Evolutionary conservation across 2,888 invertebrate species (phyloP).

Genomic region (Calliphora vomitoria): DNA sequence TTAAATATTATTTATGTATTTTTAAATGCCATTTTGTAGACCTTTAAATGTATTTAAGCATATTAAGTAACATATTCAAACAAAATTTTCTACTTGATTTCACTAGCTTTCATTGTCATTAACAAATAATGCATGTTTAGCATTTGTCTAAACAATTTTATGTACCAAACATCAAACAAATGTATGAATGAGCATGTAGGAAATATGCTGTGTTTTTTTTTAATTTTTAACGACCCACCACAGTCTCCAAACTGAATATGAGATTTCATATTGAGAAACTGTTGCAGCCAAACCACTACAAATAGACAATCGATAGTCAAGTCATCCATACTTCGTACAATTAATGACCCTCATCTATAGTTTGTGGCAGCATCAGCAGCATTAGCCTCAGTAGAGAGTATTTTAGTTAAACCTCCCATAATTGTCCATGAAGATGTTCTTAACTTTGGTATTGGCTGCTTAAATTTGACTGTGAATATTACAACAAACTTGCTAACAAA

Average conservation of each 20-base stretch:
- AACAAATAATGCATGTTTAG: conserved; percentile 34
- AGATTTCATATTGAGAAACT: conserved; percentile 33
- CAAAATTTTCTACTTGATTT: conserved; percentile 41
- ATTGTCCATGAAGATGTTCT: conserved; percentile 53
- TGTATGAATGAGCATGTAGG: conserved; percentile 34
- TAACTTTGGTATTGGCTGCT: conserved; percentile 9
- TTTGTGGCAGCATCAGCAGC: conserved; percentile 48
- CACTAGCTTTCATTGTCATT: conserved; percentile 50
- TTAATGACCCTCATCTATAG: conserved; percentile 65
- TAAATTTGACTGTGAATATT: conserved; percentile 32
- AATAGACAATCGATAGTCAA: conserved; percentile 56
- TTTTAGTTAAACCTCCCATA: neutral
- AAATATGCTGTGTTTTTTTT: neutral
- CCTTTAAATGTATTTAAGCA: neutral
- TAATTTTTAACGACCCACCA: conserved; percentile 59
- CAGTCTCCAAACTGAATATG: conserved; percentile 34
- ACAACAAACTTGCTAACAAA: conserved; percentile 1
- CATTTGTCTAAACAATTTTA: conserved; percentile 35
- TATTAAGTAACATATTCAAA: neutral
- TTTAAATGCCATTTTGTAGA: neutral
- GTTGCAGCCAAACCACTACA: conserved; percentile 56
- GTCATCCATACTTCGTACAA: conserved; percentile 57
- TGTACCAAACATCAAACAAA: conserved; percentile 8
- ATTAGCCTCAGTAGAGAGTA: neutral
- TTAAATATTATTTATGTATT: neutral